Percentiles rank a stretch among this genome's conserved stretches.
Evolutionary conservation across 2,797 vertebrate genomes (phyloP).

Genomic region (Epinephelus coioides): DNA sequence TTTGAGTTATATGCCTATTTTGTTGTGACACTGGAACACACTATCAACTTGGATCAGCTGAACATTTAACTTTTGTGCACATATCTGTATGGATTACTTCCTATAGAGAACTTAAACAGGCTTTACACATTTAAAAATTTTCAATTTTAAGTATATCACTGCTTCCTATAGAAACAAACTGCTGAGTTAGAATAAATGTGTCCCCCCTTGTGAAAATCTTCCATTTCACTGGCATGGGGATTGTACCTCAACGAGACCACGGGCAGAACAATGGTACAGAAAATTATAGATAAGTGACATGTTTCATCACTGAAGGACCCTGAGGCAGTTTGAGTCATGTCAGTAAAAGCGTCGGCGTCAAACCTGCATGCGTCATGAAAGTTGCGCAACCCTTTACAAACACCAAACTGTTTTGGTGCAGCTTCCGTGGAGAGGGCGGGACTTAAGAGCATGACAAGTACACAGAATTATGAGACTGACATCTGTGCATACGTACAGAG

Average conservation of each 20-base stretch:
- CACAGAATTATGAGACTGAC: background rate
- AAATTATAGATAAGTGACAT: background rate
- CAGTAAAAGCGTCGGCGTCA: background rate
- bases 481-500: background rate
- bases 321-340: slow-evolving; percentile 59
- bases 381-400: slow-evolving; percentile 34
- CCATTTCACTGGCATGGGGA: background rate
- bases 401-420: background rate
- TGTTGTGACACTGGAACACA: slow-evolving; percentile 11
- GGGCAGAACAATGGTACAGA: background rate
- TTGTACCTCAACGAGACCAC: background rate
- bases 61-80: slow-evolving; percentile 16
- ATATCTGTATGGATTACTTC: background rate
- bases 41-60: slow-evolving; percentile 22
- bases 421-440: background rate
- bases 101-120: background rate
- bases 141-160: background rate
- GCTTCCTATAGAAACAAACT: background rate
- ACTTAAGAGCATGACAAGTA: background rate
- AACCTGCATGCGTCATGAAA: slow-evolving; percentile 25
- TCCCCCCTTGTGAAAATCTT: slow-evolving; percentile 27
- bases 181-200: background rate
- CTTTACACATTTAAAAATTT: background rate
- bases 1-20: background rate
- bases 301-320: slow-evolving; percentile 1